Evolutionary conservation across 2,888 invertebrate genomes (phyloP), one percentile per base, ranked within the genome.

Genomic region (Pinctada fucata): DNA sequence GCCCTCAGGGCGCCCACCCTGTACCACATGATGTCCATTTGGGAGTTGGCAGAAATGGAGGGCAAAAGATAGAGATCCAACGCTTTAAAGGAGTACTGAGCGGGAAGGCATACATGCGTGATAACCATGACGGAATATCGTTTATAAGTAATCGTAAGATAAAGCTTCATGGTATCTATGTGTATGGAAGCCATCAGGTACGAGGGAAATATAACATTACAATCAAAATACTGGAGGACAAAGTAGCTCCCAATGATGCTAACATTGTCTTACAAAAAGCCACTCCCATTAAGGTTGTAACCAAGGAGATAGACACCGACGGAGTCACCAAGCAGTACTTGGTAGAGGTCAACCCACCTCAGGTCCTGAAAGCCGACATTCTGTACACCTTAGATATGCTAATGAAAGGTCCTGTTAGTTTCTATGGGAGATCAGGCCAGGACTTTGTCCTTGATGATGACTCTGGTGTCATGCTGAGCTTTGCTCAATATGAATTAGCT

Each of bases 131-230:
- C 63, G 71, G 72, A 0, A 63, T 79, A 3, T 75, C 71, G 2
- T 72, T 79, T 50, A 79, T 79, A 31, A 50, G 67, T n/a, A 71
- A 66, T 50, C 47, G 68, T 5, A 72, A 75, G 50, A 47, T 75
- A 5, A 72, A 72, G 63, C 58, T 79, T 13, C 75, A 72, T 63
- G 75, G 72, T 1, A 68, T 79, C 8, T 63, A 66, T 3, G 45
- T 79, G 6, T 79, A 72, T 66, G 79, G 79, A 67, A 79, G 79
- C n/a, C 79, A 79, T 31, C 79, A 79, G 63, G 52, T 50, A 45
- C 52, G 69, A 31, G 79, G 75, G 1, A 48, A 13, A 8, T 79
- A 79, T 50, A 48, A 75, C 50, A 67, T 79, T 10, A 52, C 70
- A 16, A 8, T 79, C 49, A 66, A 72, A 70, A 72, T 79, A 13